Base-by-base conservation (phyloP, 2,113 vertebrate genomes). In the Neolamprologus hecqui region DNA sequence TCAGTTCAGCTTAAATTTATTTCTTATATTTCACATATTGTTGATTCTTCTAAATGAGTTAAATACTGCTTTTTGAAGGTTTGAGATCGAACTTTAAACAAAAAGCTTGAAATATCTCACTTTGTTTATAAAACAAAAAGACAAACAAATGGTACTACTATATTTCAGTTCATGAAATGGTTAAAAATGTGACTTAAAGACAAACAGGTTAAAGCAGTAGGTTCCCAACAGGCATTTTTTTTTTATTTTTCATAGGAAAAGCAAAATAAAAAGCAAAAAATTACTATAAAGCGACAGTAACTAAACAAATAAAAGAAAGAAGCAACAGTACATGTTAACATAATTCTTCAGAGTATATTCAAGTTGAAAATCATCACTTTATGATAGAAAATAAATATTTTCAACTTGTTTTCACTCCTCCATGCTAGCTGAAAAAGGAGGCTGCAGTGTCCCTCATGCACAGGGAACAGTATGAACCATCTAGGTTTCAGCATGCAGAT, bases 261-360 rank as follows among this genome's bases (percentile, higher is more conserved):
- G 80, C 3, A n/a, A 89, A 23, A 21, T 7, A 7, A 65, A 42
- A 42, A 23, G 12, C 4, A 73, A 47, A 17, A 10, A 17, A 45
- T 26, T 86, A 92, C 87, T 86, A 83, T 83, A 90, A 88, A 88
- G 79, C 10, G 2, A 81, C 89, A 84, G 54, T 79, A 86, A 79
- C 81, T 42, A 58, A 90, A 93, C 84, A 93, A 92, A 91, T 92
- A 42, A 89, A 86, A 90, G 23, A 87, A 85, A 90, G 70, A 87
- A 83, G 79, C 51, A 13, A 90, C 81, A 87, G 54, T 88, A 85
- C 88, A 80, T 6, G 9, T 81, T 55, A 83, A 88, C 33, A 68
- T 81, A 35, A 49, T 86, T 89, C 68, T 87, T 45, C 21, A 57
- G 49, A 86, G 17, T 40, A 83, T 9, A 84, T 65, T 84, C 45